Percentiles rank a stretch among this genome's conserved stretches.
These are phyloP conservation scores for Calyptomena viridis DNA, from an alignment of 2,113 vertebrate species.

Conservation along the genomic window DNA sequence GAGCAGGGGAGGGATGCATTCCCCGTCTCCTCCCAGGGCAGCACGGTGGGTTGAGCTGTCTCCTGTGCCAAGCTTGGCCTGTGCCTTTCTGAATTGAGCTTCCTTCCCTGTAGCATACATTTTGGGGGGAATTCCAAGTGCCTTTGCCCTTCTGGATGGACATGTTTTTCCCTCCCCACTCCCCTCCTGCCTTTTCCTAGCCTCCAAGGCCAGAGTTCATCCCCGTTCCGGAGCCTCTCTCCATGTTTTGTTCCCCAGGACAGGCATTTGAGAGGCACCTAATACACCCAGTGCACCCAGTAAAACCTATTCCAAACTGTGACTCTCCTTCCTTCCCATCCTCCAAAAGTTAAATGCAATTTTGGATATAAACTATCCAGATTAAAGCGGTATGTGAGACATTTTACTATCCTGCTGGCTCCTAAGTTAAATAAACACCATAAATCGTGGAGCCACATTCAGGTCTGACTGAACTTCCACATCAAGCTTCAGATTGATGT, in stretches of 20 bases:
- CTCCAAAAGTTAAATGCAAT: not conserved
- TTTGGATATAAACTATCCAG: not conserved
- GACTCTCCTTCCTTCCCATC: not conserved
- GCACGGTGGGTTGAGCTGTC: rapidly evolving
- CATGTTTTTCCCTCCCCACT: not conserved
- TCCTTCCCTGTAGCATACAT: constrained; percentile 2
- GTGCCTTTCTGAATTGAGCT: not conserved
- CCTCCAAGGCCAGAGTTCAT: not conserved
- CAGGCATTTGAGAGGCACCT: not conserved
- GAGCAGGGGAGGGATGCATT: not conserved
- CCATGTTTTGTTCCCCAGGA: not conserved
- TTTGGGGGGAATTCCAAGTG: not conserved
- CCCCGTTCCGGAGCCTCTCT: not conserved
- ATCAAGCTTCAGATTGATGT: constrained; percentile 19
- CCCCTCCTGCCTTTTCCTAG: not conserved
- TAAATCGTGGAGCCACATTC: not conserved
- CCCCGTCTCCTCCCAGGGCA: not conserved
- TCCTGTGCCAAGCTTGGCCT: not conserved
- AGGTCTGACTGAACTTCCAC: constrained; percentile 42
- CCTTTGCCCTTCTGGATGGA: not conserved
- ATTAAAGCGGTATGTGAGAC: constrained; percentile 21
- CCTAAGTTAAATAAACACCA: constrained; percentile 26
- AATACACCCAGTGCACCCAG: not conserved
- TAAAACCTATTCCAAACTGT: not conserved
- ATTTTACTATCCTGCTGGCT: constrained; percentile 33